Conservation (phyloP, 2,113 vertebrate genomes). For the Fregata magnificens region DNA sequence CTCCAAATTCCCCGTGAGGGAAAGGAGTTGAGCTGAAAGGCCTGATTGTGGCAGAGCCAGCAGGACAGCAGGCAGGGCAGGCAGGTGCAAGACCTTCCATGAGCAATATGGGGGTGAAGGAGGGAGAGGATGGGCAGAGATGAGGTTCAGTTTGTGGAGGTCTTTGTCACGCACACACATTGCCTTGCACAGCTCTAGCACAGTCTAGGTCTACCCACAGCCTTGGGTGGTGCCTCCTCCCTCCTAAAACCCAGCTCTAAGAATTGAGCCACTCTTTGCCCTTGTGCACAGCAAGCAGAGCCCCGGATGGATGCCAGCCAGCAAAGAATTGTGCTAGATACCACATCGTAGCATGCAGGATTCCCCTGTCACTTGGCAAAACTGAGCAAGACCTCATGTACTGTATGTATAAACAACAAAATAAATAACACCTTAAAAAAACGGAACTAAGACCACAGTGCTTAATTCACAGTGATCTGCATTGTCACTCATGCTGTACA, state of each 20-base stretch:
- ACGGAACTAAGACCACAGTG: not conserved
- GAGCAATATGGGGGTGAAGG: accelerated
- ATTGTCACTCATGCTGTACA: not conserved
- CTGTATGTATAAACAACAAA: not conserved
- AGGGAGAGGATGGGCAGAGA: not conserved
- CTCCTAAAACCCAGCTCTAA: not conserved
- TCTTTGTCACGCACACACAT: not conserved
- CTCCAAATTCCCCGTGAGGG: not conserved
- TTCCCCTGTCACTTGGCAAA: not conserved
- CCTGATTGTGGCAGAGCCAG: not conserved
- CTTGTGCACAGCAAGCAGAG: not conserved
- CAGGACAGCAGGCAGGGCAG: not conserved
- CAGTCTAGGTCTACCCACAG: not conserved
- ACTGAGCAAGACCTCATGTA: not conserved
- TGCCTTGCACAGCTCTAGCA: not conserved
- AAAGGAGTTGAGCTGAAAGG: not conserved
- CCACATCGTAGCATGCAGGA: not conserved
- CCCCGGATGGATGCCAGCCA: not conserved
- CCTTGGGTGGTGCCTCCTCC: not conserved
- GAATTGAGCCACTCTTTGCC: accelerated
- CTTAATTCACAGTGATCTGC: not conserved
- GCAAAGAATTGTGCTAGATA: not conserved
- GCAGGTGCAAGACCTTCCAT: not conserved
- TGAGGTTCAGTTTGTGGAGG: not conserved
- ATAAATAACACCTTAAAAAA: not conserved